A percentile compares a stretch with the other conserved stretches of the same genome.
These are phyloP conservation scores for Balaenoptera acutorostrata DNA, from an alignment of 2,113 vertebrate species.

Conservation along the genomic window DNA sequence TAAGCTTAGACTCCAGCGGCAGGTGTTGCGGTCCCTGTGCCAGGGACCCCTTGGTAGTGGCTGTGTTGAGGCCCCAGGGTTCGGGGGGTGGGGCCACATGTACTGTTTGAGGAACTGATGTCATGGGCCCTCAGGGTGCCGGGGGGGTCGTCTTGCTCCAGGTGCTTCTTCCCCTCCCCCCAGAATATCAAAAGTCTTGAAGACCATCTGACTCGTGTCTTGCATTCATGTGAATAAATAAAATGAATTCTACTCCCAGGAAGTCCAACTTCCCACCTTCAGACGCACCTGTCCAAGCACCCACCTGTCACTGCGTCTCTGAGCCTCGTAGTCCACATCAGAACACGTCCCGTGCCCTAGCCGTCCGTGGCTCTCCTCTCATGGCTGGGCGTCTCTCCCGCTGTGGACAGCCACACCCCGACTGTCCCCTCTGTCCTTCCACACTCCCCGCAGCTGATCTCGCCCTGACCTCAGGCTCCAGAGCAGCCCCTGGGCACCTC, in stretches of 20 bases:
- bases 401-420: background rate
- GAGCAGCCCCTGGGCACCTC: background rate
- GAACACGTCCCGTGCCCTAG: background rate
- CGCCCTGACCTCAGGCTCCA: background rate
- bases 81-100: background rate
- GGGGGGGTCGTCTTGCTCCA: background rate
- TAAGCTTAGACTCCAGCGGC: background rate
- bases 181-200: background rate
- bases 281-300: background rate
- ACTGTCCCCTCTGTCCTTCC: background rate
- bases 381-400: background rate
- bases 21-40: background rate
- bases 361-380: background rate
- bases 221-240: background rate
- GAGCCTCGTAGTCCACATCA: rapidly evolving
- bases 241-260: background rate
- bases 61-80: background rate
- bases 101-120: background rate
- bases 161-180: background rate
- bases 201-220: background rate
- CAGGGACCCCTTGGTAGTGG: background rate
- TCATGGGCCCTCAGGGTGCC: too few relatives aligned
- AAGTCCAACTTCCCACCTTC: background rate
- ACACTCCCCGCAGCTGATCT: background rate
- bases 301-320: too few relatives aligned